Evolutionary conservation across 2,888 invertebrate genomes (phyloP), one percentile per base, ranked within the genome.

Genomic region (Meiosimyza decipiens): DNA sequence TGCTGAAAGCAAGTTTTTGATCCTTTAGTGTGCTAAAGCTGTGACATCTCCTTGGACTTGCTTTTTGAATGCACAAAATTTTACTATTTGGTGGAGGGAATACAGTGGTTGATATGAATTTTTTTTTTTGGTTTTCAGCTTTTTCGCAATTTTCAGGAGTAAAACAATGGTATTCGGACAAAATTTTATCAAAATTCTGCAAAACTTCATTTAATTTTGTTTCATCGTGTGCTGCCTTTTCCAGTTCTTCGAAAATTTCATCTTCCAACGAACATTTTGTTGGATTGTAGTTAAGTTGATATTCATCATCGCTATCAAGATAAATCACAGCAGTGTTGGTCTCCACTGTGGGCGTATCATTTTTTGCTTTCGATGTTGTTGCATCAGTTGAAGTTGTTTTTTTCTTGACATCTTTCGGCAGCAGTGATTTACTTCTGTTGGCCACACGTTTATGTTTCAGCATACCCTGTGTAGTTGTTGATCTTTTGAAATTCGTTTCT

Each of bases 121-220:
- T 0, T 40, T 40, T 40, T 2, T 6, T 1, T 40, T 40, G 40
- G 9, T 40, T 40, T 40, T 40, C 40, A 40, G 9, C 40, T 7
- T 40, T 40, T 40, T 40, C 40, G 9, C 40, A 40, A 40, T 2
- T 9, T 40, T 40, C 9, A 9, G 40, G 40, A 4, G 40, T 40
- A 40, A 40, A 40, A 40, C 9, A 9, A 40, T 40, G 40, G 78
- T 88, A 89, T 69, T 90, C 90, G 40, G 85, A 85, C 9, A 90
- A 74, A 76, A 90, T 89, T 78, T 88, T 88, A 79, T 90, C 90
- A 75, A 90, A 90, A 78, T 88, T 89, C 71, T 89, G 87, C 55
- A 90, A 85, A 22, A 88, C 90, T 12, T 86, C 88, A 75, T 87
- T 86, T 51, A 90, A 78, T 79, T 88, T 88, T 12, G 87, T 86